Base-by-base conservation (phyloP, 1,140 invertebrate genomes). In the Ceratosolen fusciceps region DNA sequence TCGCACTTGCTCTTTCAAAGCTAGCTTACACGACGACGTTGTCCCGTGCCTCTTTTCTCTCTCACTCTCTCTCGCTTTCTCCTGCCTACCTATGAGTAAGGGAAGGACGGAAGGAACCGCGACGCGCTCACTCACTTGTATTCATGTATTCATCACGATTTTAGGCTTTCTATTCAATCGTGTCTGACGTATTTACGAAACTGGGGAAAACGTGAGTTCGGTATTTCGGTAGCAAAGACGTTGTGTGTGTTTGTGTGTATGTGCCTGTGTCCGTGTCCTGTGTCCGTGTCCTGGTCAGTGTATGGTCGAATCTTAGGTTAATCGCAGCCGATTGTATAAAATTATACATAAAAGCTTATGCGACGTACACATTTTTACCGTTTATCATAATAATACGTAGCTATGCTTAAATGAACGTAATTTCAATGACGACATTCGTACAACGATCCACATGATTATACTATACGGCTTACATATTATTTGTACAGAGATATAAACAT, bases 391-490 rank as follows among this genome's bases (percentile, higher is more conserved):
- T 77, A 56, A 60, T 62, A 5, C 26, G 39, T 60, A 72, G 26
- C 4, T 76, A 70, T 58, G 67, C 16, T n/a, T 70, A 49, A 78
- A 71, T 72, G 37, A 71, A 78, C 43, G 34, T 72, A 60, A 24
- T 62, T 62, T 26, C n/a, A 58, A 77, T 43, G 68, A 62, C n/a
- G 37, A 72, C 29, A 72, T 71, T 72, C 54, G 76, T 72, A 70
- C 37, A 70, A 70, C 47, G 67, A 77, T 56, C 49, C 56, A 47
- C 49, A 60, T 72, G 34, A 78, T 62, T 78, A 62, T 62, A 72
- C 29, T 71, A 71, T 78, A 62, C 24, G 39, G n/a, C 68, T 71
- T 78, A 78, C 67, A 60, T 49, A 58, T 78, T 62, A 78, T 78
- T 78, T 78, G 54, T 72, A 78, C 76, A 72, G 19, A 56, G 68